These are phyloP conservation scores for Diglossa cyanea DNA, from an alignment of 2,797 vertebrate genomes.

Conservation along the genomic window DNA sequence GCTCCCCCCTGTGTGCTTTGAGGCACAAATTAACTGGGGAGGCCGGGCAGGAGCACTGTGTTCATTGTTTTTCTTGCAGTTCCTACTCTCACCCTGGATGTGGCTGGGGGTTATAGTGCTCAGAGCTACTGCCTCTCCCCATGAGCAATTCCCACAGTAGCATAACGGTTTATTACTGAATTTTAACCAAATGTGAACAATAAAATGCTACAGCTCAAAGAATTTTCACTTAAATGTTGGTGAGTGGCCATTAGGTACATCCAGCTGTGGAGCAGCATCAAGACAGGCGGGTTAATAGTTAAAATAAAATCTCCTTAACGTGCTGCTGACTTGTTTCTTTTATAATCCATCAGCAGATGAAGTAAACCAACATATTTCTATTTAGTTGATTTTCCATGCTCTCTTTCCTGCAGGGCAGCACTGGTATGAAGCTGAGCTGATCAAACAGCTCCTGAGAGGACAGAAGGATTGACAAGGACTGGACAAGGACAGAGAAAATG, in stretches of 20 bases:
- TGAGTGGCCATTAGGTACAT: neutral
- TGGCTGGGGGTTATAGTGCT: neutral
- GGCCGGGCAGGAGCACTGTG: neutral
- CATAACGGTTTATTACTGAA: fast-evolving
- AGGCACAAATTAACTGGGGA: neutral
- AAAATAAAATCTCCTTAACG: neutral
- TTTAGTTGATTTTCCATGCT: neutral
- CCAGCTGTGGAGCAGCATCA: neutral
- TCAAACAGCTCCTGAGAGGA: neutral
- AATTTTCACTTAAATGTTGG: neutral
- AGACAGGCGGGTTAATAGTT: neutral
- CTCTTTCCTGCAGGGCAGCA: neutral
- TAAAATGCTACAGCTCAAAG: neutral
- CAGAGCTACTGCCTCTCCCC: neutral
- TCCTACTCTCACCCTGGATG: neutral
- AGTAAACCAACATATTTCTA: neutral
- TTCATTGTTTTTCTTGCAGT: neutral
- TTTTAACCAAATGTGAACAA: neutral
- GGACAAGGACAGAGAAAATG: neutral
- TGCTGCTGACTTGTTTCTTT: neutral
- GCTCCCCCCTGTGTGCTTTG: neutral
- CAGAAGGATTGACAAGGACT: neutral
- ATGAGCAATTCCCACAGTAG: neutral
- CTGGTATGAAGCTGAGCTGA: neutral
- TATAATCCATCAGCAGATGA: neutral